Base-by-base conservation (phyloP, 2,113 vertebrate species). In the Lepisosteus oculatus region DNA sequence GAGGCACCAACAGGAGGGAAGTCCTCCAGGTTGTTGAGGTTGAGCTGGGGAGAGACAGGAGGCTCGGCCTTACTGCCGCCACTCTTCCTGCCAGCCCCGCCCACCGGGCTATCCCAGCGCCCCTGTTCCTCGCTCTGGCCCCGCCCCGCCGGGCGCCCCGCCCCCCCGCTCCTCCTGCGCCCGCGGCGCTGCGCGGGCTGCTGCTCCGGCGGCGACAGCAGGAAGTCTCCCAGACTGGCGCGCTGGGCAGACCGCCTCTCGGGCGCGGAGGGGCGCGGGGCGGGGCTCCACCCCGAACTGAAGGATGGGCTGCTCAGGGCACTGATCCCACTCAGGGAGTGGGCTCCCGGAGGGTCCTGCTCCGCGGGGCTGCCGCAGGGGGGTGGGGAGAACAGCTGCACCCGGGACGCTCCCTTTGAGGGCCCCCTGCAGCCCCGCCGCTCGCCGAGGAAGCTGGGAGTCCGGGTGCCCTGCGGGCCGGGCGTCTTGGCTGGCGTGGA, bases 1-100 rank as follows among this genome's bases (percentile, higher is more conserved):
- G 91, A 85, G 29, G 88, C 85, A 70, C 90, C 90, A 76, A 99
- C 91, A n/a, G 97, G 96, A 0, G 97, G 97, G 77, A 99, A 99
- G 70, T 99, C 97, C 70, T 99, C 97, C 83, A 99, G 74, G 83
- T 97, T 97, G 91, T 91, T 94, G 62, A 99, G 89, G 79, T 99
- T 98, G 0, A 97, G 92, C 14, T 91, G 91, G 70, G 72, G 83
- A 47, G 85, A 90, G 62, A 87, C 72, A 41, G 83, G 79, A 73
- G 88, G 80, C 13, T 59, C 81, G 61, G 83, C 83, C 76, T 74
- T 86, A 57, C 71, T 61, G 43, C 84, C 87, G 76, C 75, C 76
- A 55, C 84, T 88, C 17, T 83, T 93, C 42, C 82, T 91, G 15
- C 91, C 90, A 68, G 77, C 86, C 43, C 74, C 78, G 0, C 71